phyloP scores from a whole-genome alignment of 2,113 vertebrate genomes.

The Mormoops blainvillei region DNA sequence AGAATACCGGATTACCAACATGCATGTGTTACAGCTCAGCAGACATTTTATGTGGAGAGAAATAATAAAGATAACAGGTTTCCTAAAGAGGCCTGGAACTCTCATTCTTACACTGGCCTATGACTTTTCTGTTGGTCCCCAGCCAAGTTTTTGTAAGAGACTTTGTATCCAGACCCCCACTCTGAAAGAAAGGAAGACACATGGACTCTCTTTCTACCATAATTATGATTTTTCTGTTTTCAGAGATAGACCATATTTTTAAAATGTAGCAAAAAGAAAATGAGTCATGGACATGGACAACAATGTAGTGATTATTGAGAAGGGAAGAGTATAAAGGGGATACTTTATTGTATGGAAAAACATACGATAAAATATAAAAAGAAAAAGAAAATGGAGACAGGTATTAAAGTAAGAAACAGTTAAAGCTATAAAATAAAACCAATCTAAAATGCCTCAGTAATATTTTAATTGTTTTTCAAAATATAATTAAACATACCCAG shows the following conservation, averaged over 20 bases:
- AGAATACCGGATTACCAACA: neutral
- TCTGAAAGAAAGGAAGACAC: neutral
- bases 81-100: fast-evolving
- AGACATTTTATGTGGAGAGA: neutral
- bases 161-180: neutral
- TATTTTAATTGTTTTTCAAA: neutral
- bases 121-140: neutral
- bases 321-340: no score
- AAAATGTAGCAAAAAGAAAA: neutral
- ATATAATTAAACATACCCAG: neutral
- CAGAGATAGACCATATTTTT: neutral
- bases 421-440: neutral
- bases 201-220: neutral
- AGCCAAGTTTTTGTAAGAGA: neutral
- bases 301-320: no score
- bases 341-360: no score
- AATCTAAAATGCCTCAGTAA: neutral
- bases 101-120: fast-evolving
- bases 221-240: neutral
- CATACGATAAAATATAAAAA: no score
- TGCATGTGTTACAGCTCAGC: fast-evolving
- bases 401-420: neutral
- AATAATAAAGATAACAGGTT: neutral
- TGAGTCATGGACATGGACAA: no score
- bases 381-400: no score